Base-by-base conservation (phyloP, 2,113 vertebrate genomes). In the Scortum barcoo region DNA sequence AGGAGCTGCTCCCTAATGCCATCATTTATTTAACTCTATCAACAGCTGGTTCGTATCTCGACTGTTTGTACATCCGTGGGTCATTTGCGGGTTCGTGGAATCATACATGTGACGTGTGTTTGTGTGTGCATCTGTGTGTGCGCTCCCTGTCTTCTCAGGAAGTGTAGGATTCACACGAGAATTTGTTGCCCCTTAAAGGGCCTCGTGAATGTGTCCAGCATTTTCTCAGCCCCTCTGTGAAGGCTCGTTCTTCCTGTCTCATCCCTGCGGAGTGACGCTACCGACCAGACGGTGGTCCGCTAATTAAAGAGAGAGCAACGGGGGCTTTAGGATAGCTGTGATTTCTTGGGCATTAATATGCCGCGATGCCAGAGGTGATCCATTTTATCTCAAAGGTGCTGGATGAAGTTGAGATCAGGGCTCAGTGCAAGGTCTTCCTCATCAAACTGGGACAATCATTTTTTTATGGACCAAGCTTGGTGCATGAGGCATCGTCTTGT, bases 101-200 rank as follows among this genome's bases (percentile, higher is more conserved):
- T 68, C 73, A 50, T 62, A 63, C 58, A 33, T 58, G 69, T 54
- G 62, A 44, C 46, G 58, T 5, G 16, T 50, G 61, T 33, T 4
- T 65, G n/a, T 76, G 24, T 65, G 44, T 67, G 3, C 48, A 22
- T 71, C 72, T 76, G 68, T 71, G 36, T 38, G 30, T 22, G 36
- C 38, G 28, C 60, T 40, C 50, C 1, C 60, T 60, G 44, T 76
- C 42, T 26, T 57, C 60, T 60, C 83, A 88, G 90, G 82, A 85
- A 90, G 91, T 88, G 88, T 72, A 83, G 58, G 72, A 86, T 93
- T 94, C 94, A 95, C 95, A 94, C 61, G 93, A 94, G 94, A 95
- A 95, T 87, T 61, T 40, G 74, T 78, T 92, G 91, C 69, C 88
- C 91, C 86, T 74, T 40, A 17, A 72, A 86, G 62, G 81, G 70